Percentiles rank a stretch among this genome's conserved stretches.
Conservation (phyloP, 2,888 invertebrate species). For the Tipula vernalis region DNA sequence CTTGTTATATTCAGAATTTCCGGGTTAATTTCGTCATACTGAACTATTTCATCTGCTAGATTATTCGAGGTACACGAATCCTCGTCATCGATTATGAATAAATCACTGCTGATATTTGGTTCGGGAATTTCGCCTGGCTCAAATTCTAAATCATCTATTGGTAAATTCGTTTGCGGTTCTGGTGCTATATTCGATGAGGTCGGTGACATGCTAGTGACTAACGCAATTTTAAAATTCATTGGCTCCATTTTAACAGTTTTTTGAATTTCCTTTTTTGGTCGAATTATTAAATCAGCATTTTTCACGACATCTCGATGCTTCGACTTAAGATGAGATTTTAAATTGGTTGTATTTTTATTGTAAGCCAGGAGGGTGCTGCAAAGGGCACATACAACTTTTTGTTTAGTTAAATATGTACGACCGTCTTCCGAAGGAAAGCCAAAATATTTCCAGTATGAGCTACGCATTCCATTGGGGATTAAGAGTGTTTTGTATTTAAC, state of each 20-base stretch:
- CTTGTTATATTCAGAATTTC: not conserved
- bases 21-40: not conserved
- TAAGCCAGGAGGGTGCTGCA: conserved; percentile 30
- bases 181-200: not conserved
- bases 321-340: conserved; percentile 20
- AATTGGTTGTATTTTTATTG: conserved; percentile 33
- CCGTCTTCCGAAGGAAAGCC: conserved; percentile 33
- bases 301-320: conserved; percentile 23
- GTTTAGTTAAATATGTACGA: conserved; percentile 31
- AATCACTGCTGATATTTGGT: not conserved
- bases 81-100: not conserved
- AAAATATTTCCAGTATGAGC: conserved; percentile 34
- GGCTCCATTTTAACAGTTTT: not conserved
- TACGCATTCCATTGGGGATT: conserved; percentile 26
- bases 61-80: not conserved
- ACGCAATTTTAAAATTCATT: not conserved
- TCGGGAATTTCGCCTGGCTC: conserved; percentile 5
- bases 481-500: not conserved
- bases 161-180: not conserved
- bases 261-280: not conserved
- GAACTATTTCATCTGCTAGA: not conserved
- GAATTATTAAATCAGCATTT: conserved; percentile 17
- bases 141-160: not conserved
- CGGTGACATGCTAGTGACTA: not conserved
- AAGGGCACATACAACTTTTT: conserved; percentile 31